A percentile compares a stretch with the other conserved stretches of the same genome.
Evolutionary conservation across 2,797 vertebrate species (phyloP).

Genomic region (Erethizon dorsatum): DNA sequence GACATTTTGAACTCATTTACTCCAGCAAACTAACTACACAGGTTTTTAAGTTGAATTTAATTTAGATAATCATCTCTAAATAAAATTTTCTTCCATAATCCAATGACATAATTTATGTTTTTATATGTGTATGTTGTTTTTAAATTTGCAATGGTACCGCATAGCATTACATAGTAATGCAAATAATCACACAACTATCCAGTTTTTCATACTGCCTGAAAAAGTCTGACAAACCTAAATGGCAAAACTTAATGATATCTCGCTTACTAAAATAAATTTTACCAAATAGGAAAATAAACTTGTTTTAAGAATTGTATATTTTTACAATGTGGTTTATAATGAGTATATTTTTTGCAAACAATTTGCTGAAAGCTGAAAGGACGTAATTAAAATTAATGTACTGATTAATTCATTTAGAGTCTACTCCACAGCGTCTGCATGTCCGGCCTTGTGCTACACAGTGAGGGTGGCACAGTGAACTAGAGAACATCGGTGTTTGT

Average conservation of each 20-base stretch:
- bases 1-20: conserved; percentile 50
- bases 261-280: neutral
- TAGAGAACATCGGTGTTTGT: neutral
- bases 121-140: neutral
- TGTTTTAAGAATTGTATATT: neutral
- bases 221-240: neutral
- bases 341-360: neutral
- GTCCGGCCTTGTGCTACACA: neutral
- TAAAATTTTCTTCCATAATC: neutral
- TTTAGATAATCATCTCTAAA: conserved; percentile 54
- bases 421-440: neutral
- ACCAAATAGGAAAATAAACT: neutral
- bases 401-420: neutral
- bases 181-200: neutral
- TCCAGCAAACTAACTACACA: neutral
- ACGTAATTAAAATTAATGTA: neutral
- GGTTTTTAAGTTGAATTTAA: conserved; percentile 61
- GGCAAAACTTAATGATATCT: neutral
- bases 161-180: neutral
- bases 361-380: neutral
- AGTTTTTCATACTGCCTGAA: neutral
- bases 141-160: neutral
- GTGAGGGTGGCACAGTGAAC: neutral
- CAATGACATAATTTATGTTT: neutral
- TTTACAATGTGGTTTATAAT: neutral